These are phyloP conservation scores for Acanthopagrus latus DNA, from an alignment of 2,797 vertebrate species.

Conservation along the genomic window DNA sequence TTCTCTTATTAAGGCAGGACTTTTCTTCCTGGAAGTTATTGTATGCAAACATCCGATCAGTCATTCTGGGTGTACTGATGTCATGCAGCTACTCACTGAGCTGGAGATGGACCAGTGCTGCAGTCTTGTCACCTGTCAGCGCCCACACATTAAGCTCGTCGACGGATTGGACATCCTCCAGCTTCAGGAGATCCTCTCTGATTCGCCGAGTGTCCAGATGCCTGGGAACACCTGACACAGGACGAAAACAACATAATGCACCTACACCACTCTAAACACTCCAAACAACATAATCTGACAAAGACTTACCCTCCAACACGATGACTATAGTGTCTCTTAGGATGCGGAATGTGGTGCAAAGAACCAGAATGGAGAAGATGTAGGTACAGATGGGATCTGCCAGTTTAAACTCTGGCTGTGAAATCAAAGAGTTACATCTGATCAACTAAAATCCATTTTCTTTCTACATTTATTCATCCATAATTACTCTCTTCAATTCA, in stretches of 20 bases:
- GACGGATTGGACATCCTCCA: slow-evolving; percentile 94
- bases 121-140: slow-evolving; percentile 93
- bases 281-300: background rate
- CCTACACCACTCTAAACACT: background rate
- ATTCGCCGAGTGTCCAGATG: slow-evolving; percentile 91
- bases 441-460: slow-evolving; percentile 1
- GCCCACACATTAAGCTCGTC: slow-evolving; percentile 97
- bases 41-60: too few species aligned
- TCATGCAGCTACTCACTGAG: slow-evolving; percentile 86
- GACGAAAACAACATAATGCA: background rate
- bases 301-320: slow-evolving; percentile 91
- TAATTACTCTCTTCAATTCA: too few species aligned
- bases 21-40: too few species aligned
- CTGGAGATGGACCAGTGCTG: slow-evolving; percentile 93
- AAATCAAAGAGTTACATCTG: slow-evolving; percentile 53
- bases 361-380: slow-evolving; percentile 94
- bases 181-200: slow-evolving; percentile 92
- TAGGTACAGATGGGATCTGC: slow-evolving; percentile 98
- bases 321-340: slow-evolving; percentile 93
- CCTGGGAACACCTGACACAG: slow-evolving; percentile 89
- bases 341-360: slow-evolving; percentile 95
- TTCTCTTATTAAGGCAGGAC: too few species aligned
- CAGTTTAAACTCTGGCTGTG: slow-evolving; percentile 96
- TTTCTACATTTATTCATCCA: background rate
- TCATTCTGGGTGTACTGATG: background rate